phyloP scores from a whole-genome alignment of 2,113 vertebrate species.

The Thalassoma bifasciatum region DNA sequence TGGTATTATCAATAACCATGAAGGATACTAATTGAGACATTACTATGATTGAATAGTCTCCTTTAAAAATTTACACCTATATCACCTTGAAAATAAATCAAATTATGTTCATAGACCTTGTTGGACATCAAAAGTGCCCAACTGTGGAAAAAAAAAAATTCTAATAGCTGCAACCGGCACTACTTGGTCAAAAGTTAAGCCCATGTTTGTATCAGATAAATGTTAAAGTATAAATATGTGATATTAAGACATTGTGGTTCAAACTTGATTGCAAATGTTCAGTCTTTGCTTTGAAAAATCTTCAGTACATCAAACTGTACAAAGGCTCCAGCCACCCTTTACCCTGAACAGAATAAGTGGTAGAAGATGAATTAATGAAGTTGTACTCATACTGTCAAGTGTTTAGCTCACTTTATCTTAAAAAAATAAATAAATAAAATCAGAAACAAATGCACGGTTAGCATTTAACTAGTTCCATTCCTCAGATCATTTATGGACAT shows the following conservation, averaged over 20 bases:
- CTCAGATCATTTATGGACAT: background rate
- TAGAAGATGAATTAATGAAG: too few relatives aligned
- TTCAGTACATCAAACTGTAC: background rate
- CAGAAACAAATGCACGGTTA: background rate
- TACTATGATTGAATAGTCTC: background rate
- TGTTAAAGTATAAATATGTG: background rate
- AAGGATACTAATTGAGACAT: slow-evolving; percentile 5
- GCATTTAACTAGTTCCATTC: background rate
- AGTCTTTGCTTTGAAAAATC: background rate
- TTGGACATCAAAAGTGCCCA: background rate
- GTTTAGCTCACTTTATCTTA: too few relatives aligned
- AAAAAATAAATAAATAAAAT: too few relatives aligned
- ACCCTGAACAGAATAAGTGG: too few relatives aligned
- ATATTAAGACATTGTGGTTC: background rate
- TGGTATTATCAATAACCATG: slow-evolving; percentile 28
- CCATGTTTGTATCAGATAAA: background rate
- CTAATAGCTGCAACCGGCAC: background rate
- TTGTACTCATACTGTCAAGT: too few relatives aligned
- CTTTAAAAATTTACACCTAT: background rate
- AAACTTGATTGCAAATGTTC: background rate
- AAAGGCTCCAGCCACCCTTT: too few relatives aligned
- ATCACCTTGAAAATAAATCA: background rate
- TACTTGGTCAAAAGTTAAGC: background rate
- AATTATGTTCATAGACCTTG: background rate
- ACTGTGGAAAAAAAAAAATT: background rate